Evolutionary conservation across 2,797 vertebrate species (phyloP), one percentile per base, ranked within the genome.

Genomic region (Leuciscus waleckii): DNA sequence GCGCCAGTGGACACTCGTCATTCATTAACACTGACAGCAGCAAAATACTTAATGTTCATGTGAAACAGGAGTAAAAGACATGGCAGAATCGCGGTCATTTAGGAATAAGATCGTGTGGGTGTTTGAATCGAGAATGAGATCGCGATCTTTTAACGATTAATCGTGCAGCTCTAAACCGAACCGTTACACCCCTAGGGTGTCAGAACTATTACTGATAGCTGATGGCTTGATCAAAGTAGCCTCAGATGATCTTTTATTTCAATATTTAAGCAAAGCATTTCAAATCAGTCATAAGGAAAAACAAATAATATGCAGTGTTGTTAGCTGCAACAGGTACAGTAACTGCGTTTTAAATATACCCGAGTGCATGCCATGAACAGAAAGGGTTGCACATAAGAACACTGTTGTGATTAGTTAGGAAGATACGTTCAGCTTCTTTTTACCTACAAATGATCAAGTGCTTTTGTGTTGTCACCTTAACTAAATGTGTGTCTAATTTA

Each of bases 391-490:
- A 65, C 61, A 65, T 63, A 7, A 63, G 14, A 65, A 29, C 26
- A 65, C 61, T 65, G 6, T 65, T 74, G 29, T 82, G 19, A 68
- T 21, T 82, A 2, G 26, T 73, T 75, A 51, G 26, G 13, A 74
- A 26, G 16, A 82, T 23, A 32, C 56, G 2, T 23, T 14, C 4
- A 32, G 32, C 17, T 77, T 32, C n/a, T 11, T 68, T 61, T 76
- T 83, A 65, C 71, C 61, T 65, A 41, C 70, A 75, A 65, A 75
- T 76, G 54, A 49, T 49, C 26, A 7, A 46, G 21, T 75, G 70
- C 4, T 32, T 37, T 61, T 67, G 46, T 67, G 43, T 76, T 76
- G 58, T 76, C 71, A 83, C 81, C 39, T 65, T 8, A 79, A 65
- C 39, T 14, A 49, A 83, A 39, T 51, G 51, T 39, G 35, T 70